Conservation (phyloP, 2,113 vertebrate genomes). For the Pao palembangensis region DNA sequence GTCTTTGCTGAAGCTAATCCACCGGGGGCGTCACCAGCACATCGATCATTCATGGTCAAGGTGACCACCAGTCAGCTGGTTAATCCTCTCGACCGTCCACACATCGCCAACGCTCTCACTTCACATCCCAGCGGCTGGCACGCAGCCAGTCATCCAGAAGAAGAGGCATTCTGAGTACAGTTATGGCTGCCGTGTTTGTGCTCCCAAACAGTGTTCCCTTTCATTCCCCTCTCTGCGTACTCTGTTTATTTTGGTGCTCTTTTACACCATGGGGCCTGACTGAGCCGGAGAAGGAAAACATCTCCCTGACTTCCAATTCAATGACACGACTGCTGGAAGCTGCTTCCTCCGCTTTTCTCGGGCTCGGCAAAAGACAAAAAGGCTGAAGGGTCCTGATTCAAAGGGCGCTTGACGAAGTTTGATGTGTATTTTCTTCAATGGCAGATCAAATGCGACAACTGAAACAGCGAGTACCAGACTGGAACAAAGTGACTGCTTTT, state of each 20-base stretch:
- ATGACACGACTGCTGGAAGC: constrained; percentile 66
- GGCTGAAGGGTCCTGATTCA: constrained; percentile 11
- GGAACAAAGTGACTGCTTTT: not conserved
- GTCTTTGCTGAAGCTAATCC: constrained; percentile 5
- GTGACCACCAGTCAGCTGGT: constrained; percentile 18
- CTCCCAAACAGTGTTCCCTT: constrained; percentile 78
- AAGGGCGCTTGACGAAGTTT: too few species aligned
- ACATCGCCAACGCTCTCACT: constrained; percentile 2
- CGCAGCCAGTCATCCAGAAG: constrained; percentile 60
- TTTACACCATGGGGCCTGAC: constrained; percentile 69
- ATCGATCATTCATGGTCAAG: constrained; percentile 15
- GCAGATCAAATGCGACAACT: not conserved
- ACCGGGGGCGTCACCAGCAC: too few species aligned
- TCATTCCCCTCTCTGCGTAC: constrained; percentile 71
- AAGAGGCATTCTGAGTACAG: constrained; percentile 69
- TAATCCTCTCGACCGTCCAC: constrained; percentile 4
- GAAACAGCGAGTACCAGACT: not conserved
- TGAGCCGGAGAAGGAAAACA: constrained; percentile 72
- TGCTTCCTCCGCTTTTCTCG: constrained; percentile 55
- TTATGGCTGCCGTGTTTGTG: constrained; percentile 70
- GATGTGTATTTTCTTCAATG: too few species aligned
- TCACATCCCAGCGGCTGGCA: constrained; percentile 48
- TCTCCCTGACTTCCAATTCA: constrained; percentile 62
- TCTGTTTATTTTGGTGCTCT: constrained; percentile 79
- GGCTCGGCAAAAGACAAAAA: constrained; percentile 23